These are phyloP conservation scores for Drosophila crucigera DNA, from an alignment of 2,888 invertebrate genomes.

Conservation along the genomic window DNA sequence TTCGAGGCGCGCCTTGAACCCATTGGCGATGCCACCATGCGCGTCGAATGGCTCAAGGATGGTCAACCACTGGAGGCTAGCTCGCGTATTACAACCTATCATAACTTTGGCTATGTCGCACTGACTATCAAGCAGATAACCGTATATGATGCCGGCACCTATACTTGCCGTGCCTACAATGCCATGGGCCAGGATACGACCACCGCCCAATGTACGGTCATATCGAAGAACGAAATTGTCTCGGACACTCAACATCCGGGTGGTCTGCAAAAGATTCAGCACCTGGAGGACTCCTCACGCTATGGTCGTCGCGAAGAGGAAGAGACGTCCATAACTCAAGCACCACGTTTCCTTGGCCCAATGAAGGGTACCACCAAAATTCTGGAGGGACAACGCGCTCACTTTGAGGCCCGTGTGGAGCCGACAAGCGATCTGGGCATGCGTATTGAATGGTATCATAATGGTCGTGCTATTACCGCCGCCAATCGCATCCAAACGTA, in stretches of 20 bases:
- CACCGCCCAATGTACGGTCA: conserved; percentile 92
- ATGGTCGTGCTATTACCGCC: conserved; percentile 95
- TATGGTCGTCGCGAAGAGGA: conserved; percentile 90
- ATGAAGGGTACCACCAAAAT: conserved; percentile 97
- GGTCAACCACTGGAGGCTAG: conserved; percentile 96
- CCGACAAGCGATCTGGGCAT: conserved; percentile 97
- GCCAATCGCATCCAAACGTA: conserved; percentile 97
- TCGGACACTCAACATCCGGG: conserved; percentile 96
- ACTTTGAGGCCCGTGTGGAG: conserved; percentile 97
- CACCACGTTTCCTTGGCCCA: conserved; percentile 94
- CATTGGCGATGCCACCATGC: conserved; percentile 94
- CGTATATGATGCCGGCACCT: conserved; percentile 94
- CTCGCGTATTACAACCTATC: conserved; percentile 96
- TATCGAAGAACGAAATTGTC: conserved; percentile 94
- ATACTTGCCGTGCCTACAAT: conserved; percentile 95
- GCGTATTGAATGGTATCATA: conserved; percentile 98
- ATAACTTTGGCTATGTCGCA: conserved; percentile 97
- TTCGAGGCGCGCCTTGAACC: conserved; percentile 98
- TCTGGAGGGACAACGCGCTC: conserved; percentile 96
- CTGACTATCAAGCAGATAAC: conserved; percentile 96
- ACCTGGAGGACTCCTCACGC: conserved; percentile 93
- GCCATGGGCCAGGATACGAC: conserved; percentile 94
- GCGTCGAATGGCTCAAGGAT: conserved; percentile 97
- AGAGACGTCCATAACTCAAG: conserved; percentile 90
- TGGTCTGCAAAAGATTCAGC: conserved; percentile 95